Conservation (phyloP, 2,888 invertebrate genomes). For the Drosophila recens region DNA sequence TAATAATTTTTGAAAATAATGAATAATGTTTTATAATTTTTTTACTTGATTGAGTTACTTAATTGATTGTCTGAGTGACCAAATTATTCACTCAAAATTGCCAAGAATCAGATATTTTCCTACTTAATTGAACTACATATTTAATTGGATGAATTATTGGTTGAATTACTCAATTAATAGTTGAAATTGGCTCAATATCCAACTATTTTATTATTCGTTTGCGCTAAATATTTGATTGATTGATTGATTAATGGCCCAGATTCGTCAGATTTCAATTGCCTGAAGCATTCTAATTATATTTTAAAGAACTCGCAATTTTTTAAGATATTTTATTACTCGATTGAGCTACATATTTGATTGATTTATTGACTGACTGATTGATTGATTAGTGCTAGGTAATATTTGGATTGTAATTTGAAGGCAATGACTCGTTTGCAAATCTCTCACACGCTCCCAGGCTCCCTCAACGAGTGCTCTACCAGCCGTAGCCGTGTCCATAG, state of each 20-base stretch:
- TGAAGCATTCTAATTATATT: not conserved
- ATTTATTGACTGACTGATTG: constrained; percentile 23
- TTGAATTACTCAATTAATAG: not conserved
- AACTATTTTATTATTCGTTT: not conserved
- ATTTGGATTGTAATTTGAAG: constrained; percentile 15
- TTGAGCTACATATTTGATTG: constrained; percentile 3
- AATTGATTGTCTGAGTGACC: constrained; percentile 18
- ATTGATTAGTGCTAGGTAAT: constrained; percentile 21
- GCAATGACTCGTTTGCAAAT: constrained; percentile 34
- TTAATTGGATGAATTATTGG: not conserved
- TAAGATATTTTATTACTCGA: not conserved
- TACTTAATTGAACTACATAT: not conserved
- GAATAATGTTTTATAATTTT: too few species aligned
- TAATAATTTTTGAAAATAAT: too few species aligned
- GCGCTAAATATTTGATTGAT: not conserved
- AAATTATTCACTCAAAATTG: not conserved
- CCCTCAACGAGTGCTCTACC: not conserved
- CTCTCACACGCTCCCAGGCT: constrained; percentile 54
- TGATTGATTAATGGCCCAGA: not conserved
- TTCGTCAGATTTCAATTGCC: not conserved
- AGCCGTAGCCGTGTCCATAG: constrained; percentile 55
- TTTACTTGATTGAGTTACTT: not conserved
- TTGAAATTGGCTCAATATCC: too few species aligned
- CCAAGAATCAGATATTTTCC: not conserved
- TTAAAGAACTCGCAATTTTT: not conserved